Evolutionary conservation across 2,888 invertebrate genomes (phyloP).

Genomic region (Pocota personata): DNA sequence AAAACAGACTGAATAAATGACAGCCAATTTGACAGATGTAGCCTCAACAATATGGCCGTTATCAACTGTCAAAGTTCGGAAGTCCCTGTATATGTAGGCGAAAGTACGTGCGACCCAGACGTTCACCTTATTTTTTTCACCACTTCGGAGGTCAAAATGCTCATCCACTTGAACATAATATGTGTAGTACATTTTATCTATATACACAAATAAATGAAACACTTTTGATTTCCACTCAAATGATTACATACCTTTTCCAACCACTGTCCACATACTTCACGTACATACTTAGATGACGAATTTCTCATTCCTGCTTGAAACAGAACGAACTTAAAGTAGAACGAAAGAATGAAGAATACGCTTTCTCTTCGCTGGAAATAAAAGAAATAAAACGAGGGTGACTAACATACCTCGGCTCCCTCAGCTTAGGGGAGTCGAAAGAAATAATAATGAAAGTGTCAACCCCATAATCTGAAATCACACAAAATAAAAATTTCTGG

Average conservation of each 20-base stretch:
- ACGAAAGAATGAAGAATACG: constrained; percentile 7
- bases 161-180: no score
- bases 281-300: constrained; percentile 21
- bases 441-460: constrained; percentile 72
- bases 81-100: no score
- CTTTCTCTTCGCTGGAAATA: constrained; percentile 23
- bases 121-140: no score
- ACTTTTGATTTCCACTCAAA: neutral
- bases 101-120: no score
- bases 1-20: no score
- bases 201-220: no score
- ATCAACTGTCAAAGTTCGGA: no score
- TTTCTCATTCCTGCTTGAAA: constrained; percentile 20
- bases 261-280: constrained; percentile 20
- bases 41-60: no score
- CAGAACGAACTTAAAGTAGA: constrained; percentile 53
- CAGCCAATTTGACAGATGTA: no score
- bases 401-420: constrained; percentile 39
- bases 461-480: constrained; percentile 74
- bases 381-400: constrained; percentile 58
- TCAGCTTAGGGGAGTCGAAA: constrained; percentile 59
- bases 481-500: constrained; percentile 70
- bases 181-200: no score
- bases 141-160: no score
- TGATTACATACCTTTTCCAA: neutral